Conservation (phyloP, 1,140 invertebrate genomes). For the Antheraea mylitta region DNA sequence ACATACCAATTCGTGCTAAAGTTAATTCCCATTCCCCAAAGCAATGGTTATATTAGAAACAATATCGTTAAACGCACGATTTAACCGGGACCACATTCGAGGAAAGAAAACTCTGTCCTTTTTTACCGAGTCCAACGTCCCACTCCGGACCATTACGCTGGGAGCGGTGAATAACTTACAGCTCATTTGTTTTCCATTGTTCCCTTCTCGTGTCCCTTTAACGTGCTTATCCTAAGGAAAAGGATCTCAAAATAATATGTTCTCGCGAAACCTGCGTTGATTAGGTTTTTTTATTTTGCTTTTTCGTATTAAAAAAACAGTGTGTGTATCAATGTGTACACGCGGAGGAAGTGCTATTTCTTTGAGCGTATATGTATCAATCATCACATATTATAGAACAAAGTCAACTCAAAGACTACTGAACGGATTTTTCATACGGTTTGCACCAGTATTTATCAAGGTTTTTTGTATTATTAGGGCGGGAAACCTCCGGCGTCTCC, state of each 20-base stretch:
- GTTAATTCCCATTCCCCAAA: neutral
- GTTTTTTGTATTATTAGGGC: too few species aligned
- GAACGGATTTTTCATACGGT: too few species aligned
- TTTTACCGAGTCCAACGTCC: conserved; percentile 17
- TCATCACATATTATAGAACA: too few species aligned
- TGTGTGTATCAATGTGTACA: too few species aligned
- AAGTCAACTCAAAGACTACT: too few species aligned
- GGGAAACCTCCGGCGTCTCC: too few species aligned
- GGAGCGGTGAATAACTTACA: conserved; percentile 48
- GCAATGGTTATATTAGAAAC: neutral
- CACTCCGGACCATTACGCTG: conserved; percentile 38
- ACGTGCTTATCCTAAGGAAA: conserved; percentile 26
- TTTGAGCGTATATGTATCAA: too few species aligned
- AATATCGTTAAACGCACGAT: conserved; percentile 7
- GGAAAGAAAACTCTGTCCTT: neutral
- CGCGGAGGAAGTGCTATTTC: too few species aligned
- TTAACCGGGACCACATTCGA: neutral
- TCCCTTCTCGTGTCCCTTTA: conserved; percentile 39
- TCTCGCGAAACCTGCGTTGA: neutral
- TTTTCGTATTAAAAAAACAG: too few species aligned
- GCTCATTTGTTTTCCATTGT: conserved; percentile 60
- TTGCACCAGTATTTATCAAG: too few species aligned
- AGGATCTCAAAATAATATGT: conserved; percentile 22
- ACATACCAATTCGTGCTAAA: neutral
- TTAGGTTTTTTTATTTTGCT: too few species aligned